A percentile compares a stretch with the other conserved stretches of the same genome.
These are phyloP conservation scores for Xiphophorus hellerii DNA, from an alignment of 2,113 vertebrate species.

Conservation along the genomic window DNA sequence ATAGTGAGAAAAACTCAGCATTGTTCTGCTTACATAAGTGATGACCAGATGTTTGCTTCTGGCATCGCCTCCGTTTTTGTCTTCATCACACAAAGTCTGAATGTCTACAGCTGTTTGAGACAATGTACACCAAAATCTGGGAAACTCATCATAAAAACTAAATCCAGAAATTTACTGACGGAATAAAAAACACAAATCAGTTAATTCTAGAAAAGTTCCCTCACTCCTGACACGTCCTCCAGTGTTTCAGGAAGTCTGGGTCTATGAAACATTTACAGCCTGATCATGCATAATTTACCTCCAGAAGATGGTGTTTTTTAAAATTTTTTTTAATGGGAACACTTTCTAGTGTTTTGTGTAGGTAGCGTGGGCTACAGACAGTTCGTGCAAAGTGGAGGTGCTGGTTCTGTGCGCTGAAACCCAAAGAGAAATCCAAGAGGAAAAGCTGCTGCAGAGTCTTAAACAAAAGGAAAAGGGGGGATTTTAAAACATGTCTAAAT, in stretches of 20 bases:
- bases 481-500: not conserved
- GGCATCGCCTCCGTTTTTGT: constrained; percentile 41
- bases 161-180: not conserved
- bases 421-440: constrained; percentile 17
- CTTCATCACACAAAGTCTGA: constrained; percentile 22
- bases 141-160: not conserved
- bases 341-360: constrained; percentile 30
- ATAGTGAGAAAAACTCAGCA: constrained; percentile 25
- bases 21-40: constrained; percentile 53
- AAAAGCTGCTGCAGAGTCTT: constrained; percentile 2
- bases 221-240: not conserved
- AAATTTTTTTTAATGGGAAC: constrained; percentile 16
- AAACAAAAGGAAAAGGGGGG: not conserved
- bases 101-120: not conserved
- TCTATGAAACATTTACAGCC: constrained; percentile 71
- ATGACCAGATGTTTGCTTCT: constrained; percentile 71
- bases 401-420: constrained; percentile 18
- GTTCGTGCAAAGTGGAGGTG: constrained; percentile 16
- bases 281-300: constrained; percentile 64
- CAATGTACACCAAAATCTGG: not conserved
- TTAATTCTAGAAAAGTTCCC: not conserved
- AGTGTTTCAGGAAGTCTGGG: constrained; percentile 9
- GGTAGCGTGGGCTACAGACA: constrained; percentile 22
- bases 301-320: constrained; percentile 8
- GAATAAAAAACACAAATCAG: not conserved